phyloP scores from a whole-genome alignment of 2,113 vertebrate genomes.

The Chlorodrepanis virens region DNA sequence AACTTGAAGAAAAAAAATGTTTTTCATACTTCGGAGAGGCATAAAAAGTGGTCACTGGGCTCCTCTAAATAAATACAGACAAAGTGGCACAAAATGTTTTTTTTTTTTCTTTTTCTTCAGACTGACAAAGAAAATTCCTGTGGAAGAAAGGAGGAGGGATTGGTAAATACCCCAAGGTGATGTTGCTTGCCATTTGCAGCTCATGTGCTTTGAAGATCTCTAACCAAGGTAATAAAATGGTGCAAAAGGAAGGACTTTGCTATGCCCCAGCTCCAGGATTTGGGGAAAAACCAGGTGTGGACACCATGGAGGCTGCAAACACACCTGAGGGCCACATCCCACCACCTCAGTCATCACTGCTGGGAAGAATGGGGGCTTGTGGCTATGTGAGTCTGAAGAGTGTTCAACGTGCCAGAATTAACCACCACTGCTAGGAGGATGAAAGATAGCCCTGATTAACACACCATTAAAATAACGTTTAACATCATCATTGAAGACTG shows the following conservation, averaged over 20 bases:
- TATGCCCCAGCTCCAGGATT: fast-evolving
- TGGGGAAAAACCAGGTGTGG: not conserved
- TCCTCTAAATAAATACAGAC: constrained; percentile 39
- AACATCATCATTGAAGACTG: not conserved
- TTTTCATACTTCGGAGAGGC: constrained; percentile 55
- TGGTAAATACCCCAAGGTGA: not conserved
- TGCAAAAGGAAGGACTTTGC: not conserved
- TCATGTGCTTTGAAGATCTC: not conserved
- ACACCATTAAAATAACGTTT: not conserved
- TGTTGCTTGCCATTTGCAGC: not conserved
- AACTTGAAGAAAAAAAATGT: constrained; percentile 65
- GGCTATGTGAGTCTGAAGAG: not conserved
- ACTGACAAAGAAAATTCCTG: not conserved
- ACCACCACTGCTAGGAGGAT: not conserved
- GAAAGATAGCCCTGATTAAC: constrained; percentile 38
- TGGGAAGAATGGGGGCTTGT: not conserved
- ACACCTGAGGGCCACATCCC: fast-evolving
- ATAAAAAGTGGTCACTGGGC: not conserved
- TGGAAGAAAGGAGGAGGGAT: not conserved
- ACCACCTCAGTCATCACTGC: fast-evolving
- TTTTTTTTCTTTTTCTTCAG: not conserved
- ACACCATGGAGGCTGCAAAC: not conserved
- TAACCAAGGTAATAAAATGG: fast-evolving
- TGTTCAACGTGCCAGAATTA: not conserved
- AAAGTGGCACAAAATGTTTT: not conserved